Conservation (phyloP, 2,113 vertebrate genomes). For the Eurypyga helias region DNA sequence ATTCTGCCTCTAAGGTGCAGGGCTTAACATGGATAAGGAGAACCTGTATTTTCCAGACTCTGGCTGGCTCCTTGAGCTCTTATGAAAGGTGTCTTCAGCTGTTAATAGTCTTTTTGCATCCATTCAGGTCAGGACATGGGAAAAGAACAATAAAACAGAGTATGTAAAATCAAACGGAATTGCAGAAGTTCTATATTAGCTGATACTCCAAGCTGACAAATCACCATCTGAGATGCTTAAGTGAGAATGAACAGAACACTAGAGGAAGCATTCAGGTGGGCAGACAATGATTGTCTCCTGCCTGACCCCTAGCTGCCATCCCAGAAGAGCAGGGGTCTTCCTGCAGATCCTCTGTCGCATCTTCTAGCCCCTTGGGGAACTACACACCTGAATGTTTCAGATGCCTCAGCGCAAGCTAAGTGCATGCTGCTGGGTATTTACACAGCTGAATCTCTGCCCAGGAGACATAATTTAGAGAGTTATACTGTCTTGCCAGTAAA, state of each 20-base stretch:
- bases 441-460: neutral
- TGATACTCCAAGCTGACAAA: neutral
- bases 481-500: neutral
- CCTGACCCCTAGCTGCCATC: neutral
- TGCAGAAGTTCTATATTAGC: neutral
- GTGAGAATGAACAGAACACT: neutral
- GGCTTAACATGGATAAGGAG: neutral
- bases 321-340: neutral
- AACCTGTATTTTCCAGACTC: neutral
- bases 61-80: neutral
- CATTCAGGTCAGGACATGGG: neutral
- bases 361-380: neutral
- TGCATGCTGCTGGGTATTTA: neutral
- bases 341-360: neutral
- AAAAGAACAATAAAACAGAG: neutral
- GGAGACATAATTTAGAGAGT: neutral
- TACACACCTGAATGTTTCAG: neutral
- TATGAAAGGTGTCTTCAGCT: neutral
- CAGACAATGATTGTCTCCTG: neutral
- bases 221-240: neutral
- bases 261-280: neutral
- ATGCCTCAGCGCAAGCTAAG: neutral
- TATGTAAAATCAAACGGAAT: neutral
- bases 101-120: neutral
- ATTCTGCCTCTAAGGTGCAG: neutral